Base-by-base conservation (phyloP, 1,140 invertebrate species). In the Probaryconus sp. region DNA sequence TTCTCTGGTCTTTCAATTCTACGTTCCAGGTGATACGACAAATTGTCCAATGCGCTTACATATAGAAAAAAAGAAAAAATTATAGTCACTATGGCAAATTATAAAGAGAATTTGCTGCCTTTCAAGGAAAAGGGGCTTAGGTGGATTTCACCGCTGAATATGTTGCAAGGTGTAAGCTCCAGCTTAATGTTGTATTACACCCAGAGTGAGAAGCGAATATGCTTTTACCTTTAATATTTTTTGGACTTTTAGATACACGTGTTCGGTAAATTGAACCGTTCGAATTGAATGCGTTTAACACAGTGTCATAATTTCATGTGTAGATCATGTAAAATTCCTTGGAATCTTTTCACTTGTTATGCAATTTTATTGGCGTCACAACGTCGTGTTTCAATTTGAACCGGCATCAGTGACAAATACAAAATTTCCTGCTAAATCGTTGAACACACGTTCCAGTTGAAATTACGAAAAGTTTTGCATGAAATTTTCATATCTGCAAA, bases 401-500 rank as follows among this genome's bases (percentile, higher is more conserved):
- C 35, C 37, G 6, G 14, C 31, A 14, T 16, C 61, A 21, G 20
- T 48, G 61, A 65, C 61, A 64, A 47, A 53, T 53, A 64, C 24
- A 53, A 64, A 53, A 53, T 35, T 53, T 26, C n/a, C 13, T 11
- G 28, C 17, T 47, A 24, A 48, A 35, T 18, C 13, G 38, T 5
- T 21, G 37, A 53, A 53, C 38, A 48, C 30, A 18, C 33, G 24
- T 42, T 56, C 10, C 43, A n/a, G 11, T n/a, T 17, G 33, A 58
- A 55, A 68, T 58, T 42, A 50, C 43, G 45, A 58, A 58, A 68
- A 56, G 64, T n/a, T 58, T 58, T 50, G 53, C 35, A 24, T 17
- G 26, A 10, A 68, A 68, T 68, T 50, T 68, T 68, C 51, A 68
- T 68, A 68, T 58, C 53, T 20, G 37, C 42, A 9, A 58, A 67